Conservation (phyloP, 92 coral and sea anemone species). For the Bergia sp. region DNA sequence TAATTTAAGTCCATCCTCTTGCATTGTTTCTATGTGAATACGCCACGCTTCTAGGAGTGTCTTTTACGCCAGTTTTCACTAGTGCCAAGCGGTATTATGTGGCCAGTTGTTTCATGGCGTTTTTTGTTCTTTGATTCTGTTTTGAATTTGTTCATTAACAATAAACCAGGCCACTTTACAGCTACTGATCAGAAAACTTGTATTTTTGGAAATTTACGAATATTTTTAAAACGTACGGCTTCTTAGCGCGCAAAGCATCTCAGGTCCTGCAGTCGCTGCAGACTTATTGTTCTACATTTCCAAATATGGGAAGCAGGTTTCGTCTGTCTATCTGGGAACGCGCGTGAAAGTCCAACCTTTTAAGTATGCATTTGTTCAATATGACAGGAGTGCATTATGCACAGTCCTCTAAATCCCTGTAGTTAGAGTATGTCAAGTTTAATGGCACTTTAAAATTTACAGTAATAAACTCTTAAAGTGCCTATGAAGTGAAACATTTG, state of each 20-base stretch:
- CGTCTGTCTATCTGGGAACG: neutral
- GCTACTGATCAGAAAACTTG: neutral
- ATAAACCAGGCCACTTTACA: neutral
- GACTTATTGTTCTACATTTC: neutral
- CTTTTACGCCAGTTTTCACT: neutral
- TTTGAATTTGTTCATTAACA: neutral
- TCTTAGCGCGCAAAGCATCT: conserved; percentile 10
- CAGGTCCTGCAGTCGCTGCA: conserved; percentile 1
- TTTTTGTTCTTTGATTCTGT: neutral
- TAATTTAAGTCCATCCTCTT: neutral
- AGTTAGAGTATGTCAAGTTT: neutral
- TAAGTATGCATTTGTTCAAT: neutral
- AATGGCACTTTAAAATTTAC: neutral
- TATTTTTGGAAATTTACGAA: neutral
- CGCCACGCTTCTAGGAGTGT: neutral
- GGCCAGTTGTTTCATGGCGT: neutral
- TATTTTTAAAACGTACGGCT: neutral
- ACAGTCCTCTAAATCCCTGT: neutral
- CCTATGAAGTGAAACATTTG: too few species aligned
- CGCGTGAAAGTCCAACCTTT: neutral
- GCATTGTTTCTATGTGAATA: neutral
- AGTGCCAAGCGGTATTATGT: neutral
- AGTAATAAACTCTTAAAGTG: neutral
- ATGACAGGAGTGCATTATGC: neutral
- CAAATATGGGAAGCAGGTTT: conserved; percentile 24